A percentile compares a stretch with the other conserved stretches of the same genome.
phyloP scores from a whole-genome alignment of 2,113 vertebrate species.

The Halcyon senegalensis region DNA sequence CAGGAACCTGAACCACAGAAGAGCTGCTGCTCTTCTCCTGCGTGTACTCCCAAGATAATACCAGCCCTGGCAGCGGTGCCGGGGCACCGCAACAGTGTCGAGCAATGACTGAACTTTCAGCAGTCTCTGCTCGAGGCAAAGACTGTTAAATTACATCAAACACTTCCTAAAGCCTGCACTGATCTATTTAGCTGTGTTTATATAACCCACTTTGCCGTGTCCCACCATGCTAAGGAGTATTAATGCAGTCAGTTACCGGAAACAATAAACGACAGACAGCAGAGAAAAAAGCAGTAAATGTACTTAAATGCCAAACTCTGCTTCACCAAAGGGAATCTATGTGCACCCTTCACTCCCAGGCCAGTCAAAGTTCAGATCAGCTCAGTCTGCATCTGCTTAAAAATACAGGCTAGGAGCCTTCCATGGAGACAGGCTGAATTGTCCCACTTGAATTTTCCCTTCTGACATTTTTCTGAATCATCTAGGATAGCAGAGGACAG shows the following conservation, averaged over 20 bases:
- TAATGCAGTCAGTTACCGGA: background rate
- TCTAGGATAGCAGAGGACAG: background rate
- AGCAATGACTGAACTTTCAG: background rate
- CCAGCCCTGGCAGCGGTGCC: background rate
- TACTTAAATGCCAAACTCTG: background rate
- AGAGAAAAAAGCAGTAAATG: background rate
- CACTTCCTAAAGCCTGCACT: background rate
- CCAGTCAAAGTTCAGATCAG: background rate
- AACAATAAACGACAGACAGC: background rate
- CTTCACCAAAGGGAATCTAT: background rate
- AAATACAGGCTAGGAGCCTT: background rate
- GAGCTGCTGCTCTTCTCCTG: background rate
- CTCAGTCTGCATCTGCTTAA: background rate
- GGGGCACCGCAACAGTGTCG: background rate
- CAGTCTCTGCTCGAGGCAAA: background rate
- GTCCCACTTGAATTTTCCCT: background rate
- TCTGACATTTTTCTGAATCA: background rate
- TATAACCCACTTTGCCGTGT: background rate
- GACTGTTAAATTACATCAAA: background rate
- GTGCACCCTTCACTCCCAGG: background rate
- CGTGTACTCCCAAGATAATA: accelerated
- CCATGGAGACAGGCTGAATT: background rate
- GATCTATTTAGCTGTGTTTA: background rate
- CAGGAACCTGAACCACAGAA: too few relatives aligned
- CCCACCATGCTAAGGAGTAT: background rate